phyloP scores from a whole-genome alignment of 2,888 invertebrate genomes.

The Metacarcinus magister region DNA sequence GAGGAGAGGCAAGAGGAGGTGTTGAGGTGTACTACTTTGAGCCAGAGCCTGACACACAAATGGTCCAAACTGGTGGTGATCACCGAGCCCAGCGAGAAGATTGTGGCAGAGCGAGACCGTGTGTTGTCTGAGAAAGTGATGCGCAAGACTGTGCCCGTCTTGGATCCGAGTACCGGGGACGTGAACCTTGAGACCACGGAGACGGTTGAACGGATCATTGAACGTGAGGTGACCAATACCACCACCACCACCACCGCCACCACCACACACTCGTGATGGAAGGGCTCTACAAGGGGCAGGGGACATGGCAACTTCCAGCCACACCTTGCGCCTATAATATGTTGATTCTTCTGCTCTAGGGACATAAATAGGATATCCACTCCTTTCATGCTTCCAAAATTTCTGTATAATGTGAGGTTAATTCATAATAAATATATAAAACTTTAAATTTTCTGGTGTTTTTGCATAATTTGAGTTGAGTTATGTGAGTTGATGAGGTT shows the following conservation, averaged over 20 bases:
- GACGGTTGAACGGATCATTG: constrained; percentile 80
- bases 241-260: too few relatives aligned
- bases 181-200: constrained; percentile 78
- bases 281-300: neutral
- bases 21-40: constrained; percentile 75
- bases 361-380: too few relatives aligned
- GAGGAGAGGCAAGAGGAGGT: neutral
- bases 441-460: neutral
- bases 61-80: constrained; percentile 79
- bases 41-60: constrained; percentile 73
- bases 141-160: constrained; percentile 77
- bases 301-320: neutral
- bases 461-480: neutral
- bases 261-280: neutral
- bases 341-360: neutral
- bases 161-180: constrained; percentile 79
- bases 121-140: constrained; percentile 78
- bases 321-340: neutral
- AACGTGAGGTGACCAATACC: constrained; percentile 79
- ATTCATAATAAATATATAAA: neutral
- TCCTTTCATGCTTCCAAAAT: neutral
- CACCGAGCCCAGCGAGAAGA: constrained; percentile 66
- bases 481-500: neutral
- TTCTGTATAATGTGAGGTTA: neutral
- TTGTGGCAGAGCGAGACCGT: constrained; percentile 77